These are phyloP conservation scores for Cyrtorhinus lividipennis DNA, from an alignment of 1,140 invertebrate species.

Conservation along the genomic window DNA sequence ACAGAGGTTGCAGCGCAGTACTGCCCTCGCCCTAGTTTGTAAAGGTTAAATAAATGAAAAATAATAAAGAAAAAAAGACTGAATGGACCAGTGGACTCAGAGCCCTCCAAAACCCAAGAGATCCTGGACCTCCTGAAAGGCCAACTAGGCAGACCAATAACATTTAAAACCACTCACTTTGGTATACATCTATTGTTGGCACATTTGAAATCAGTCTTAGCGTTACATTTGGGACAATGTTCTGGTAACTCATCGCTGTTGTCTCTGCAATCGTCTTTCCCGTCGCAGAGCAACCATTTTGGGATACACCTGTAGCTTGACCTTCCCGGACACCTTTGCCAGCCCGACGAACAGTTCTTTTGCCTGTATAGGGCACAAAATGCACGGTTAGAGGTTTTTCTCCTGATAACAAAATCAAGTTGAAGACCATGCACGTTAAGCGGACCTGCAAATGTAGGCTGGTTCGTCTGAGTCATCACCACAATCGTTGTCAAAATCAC, in stretches of 20 bases:
- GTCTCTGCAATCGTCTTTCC: conserved; percentile 82
- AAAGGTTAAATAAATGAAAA: no score
- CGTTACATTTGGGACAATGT: conserved; percentile 76
- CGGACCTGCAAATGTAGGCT: conserved; percentile 63
- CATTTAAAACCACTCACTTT: no score
- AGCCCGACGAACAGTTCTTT: conserved; percentile 77
- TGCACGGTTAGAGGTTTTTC: not conserved
- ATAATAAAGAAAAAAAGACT: no score
- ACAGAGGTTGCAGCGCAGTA: no score
- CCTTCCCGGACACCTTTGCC: conserved; percentile 77
- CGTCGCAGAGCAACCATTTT: conserved; percentile 89
- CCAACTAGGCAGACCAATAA: no score
- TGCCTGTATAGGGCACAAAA: conserved; percentile 34
- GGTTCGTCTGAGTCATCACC: conserved; percentile 91
- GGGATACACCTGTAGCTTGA: conserved; percentile 87
- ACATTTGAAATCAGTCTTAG: conserved; percentile 82
- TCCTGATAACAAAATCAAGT: not conserved
- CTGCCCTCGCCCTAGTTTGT: no score
- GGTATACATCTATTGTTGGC: conserved; percentile 85
- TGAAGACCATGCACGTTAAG: not conserved
- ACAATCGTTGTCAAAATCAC: conserved; percentile 84
- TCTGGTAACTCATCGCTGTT: conserved; percentile 77
- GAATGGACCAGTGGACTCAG: no score
- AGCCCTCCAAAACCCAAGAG: no score
- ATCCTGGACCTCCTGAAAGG: no score